Conservation (phyloP, 2,113 vertebrate species). For the Tringa solitaria region DNA sequence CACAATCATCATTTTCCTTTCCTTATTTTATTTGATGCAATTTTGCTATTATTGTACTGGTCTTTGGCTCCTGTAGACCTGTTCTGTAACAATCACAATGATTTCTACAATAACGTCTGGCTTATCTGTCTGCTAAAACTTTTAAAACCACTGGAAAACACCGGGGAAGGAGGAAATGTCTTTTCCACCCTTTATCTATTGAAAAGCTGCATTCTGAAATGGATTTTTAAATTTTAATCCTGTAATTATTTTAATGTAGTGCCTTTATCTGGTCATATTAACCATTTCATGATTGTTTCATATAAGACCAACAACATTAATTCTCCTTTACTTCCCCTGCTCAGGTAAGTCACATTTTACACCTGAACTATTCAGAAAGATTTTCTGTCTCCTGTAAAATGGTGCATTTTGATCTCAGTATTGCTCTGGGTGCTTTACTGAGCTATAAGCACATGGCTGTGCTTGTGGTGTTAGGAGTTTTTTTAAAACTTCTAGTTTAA, state of each 20-base stretch:
- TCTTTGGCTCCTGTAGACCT: neutral
- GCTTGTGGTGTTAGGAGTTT: neutral
- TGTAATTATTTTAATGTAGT: neutral
- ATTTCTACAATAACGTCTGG: neutral
- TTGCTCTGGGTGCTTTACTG: neutral
- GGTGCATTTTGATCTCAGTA: neutral
- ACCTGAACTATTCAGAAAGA: neutral
- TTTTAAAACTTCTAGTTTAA: neutral
- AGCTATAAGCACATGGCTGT: neutral
- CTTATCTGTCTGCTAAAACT: neutral
- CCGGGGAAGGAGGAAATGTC: neutral
- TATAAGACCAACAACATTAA: neutral
- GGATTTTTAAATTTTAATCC: neutral
- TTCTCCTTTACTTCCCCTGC: neutral
- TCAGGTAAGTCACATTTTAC: neutral
- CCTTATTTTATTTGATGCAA: neutral
- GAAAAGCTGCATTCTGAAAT: neutral
- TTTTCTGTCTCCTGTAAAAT: neutral
- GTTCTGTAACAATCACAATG: neutral
- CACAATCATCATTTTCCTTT: neutral
- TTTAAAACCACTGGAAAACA: neutral
- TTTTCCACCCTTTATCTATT: neutral
- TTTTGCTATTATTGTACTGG: neutral
- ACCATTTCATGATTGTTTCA: neutral
- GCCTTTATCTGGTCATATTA: neutral